These are phyloP conservation scores for Latheticus oryzae DNA, from an alignment of 2,888 invertebrate species.

Conservation along the genomic window DNA sequence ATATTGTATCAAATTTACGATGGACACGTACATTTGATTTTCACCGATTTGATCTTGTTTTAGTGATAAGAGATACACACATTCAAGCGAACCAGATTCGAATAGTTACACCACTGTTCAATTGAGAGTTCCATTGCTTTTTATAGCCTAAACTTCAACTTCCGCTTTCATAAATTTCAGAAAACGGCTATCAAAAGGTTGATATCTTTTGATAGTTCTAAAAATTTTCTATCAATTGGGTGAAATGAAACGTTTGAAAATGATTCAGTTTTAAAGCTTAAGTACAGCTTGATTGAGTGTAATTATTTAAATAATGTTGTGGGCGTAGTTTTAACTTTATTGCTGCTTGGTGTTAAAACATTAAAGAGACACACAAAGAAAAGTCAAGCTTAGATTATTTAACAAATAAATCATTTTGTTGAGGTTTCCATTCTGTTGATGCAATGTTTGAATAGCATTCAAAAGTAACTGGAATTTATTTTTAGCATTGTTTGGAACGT, in stretches of 20 bases:
- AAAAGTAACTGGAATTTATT: too few relatives aligned
- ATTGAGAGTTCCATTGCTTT: constrained; percentile 36
- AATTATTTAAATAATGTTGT: constrained; percentile 26
- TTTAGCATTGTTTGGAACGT: too few relatives aligned
- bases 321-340: constrained; percentile 20
- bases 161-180: constrained; percentile 19
- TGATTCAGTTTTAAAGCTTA: not conserved
- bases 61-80: constrained; percentile 35
- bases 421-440: too few relatives aligned
- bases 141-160: constrained; percentile 25
- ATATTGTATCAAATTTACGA: too few relatives aligned
- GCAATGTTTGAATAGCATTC: too few relatives aligned
- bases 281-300: constrained; percentile 7
- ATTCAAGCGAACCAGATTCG: constrained; percentile 24
- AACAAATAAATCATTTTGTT: too few relatives aligned
- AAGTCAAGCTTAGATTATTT: too few relatives aligned
- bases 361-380: too few relatives aligned
- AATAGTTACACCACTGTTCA: constrained; percentile 35
- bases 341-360: constrained; percentile 16
- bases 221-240: not conserved
- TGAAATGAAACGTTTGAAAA: not conserved
- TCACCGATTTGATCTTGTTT: constrained; percentile 31
- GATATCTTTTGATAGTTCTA: constrained; percentile 23
- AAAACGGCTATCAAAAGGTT: constrained; percentile 9
- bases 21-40: constrained; percentile 26